These are phyloP conservation scores for Nestor notabilis DNA, from an alignment of 2,113 vertebrate species.

Conservation along the genomic window DNA sequence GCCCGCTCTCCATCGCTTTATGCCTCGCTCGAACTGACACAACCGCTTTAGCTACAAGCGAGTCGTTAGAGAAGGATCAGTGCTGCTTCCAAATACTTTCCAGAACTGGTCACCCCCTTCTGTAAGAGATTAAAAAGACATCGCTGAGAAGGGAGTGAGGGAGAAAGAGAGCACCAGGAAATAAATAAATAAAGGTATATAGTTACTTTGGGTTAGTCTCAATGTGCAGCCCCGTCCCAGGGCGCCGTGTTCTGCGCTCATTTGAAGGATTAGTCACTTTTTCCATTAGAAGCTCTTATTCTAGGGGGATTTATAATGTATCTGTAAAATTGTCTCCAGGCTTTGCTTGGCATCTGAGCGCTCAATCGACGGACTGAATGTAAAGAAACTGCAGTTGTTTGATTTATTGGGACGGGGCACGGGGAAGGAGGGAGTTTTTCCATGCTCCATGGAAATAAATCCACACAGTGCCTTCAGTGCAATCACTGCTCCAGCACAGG, in stretches of 20 bases:
- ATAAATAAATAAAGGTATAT: slow-evolving; percentile 43
- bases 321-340: slow-evolving; percentile 65
- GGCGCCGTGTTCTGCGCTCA: not conserved
- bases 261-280: slow-evolving; percentile 58
- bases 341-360: slow-evolving; percentile 52
- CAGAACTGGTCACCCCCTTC: slow-evolving; percentile 17
- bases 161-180: not conserved
- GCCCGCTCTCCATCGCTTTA: accelerated
- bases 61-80: not conserved
- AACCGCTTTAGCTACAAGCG: not conserved
- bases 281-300: slow-evolving; percentile 64
- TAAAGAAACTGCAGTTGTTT: slow-evolving; percentile 44
- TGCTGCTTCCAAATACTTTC: slow-evolving; percentile 22
- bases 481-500: not conserved
- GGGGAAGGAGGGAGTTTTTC: slow-evolving; percentile 10
- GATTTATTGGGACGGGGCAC: slow-evolving; percentile 8
- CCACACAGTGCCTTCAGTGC: not conserved
- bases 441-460: slow-evolving; percentile 44
- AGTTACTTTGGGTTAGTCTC: slow-evolving; percentile 48
- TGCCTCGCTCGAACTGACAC: accelerated
- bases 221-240: not conserved
- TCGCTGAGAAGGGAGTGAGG: not conserved
- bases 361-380: slow-evolving; percentile 2
- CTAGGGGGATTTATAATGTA: slow-evolving; percentile 54
- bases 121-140: slow-evolving; percentile 47